These are phyloP conservation scores for Candoia aspera DNA, from an alignment of 2,113 vertebrate species.

Conservation along the genomic window DNA sequence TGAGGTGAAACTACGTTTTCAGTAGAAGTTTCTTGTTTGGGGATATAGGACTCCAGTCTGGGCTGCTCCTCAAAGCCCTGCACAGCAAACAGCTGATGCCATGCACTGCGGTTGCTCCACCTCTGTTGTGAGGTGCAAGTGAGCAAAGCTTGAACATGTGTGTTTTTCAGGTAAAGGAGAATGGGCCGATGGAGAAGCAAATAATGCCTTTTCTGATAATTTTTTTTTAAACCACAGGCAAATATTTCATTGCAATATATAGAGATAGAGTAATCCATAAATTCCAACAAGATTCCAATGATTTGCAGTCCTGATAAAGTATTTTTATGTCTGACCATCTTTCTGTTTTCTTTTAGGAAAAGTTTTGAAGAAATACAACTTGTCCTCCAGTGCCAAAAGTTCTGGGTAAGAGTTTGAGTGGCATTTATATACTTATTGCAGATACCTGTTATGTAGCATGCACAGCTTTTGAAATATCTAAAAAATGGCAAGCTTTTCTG, in stretches of 20 bases:
- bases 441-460: background rate
- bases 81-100: too few species aligned
- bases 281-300: background rate
- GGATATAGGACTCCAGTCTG: background rate
- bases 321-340: constrained; percentile 27
- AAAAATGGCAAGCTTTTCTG: background rate
- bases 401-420: constrained; percentile 75
- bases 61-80: background rate
- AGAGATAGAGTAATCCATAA: background rate
- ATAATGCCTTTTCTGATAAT: background rate
- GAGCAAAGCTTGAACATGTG: background rate
- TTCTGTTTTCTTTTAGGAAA: constrained; percentile 73
- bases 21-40: too few species aligned
- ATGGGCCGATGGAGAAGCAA: background rate
- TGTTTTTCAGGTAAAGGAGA: background rate
- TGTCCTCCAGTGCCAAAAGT: constrained; percentile 72
- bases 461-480: background rate
- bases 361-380: constrained; percentile 73
- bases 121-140: background rate
- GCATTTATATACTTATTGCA: constrained; percentile 11
- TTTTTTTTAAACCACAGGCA: background rate
- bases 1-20: background rate
- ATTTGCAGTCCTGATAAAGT: background rate
- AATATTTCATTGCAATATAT: background rate
- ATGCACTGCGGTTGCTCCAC: background rate